Evolutionary conservation across 2,113 vertebrate genomes (phyloP).

Genomic region (Vicugna pacos): DNA sequence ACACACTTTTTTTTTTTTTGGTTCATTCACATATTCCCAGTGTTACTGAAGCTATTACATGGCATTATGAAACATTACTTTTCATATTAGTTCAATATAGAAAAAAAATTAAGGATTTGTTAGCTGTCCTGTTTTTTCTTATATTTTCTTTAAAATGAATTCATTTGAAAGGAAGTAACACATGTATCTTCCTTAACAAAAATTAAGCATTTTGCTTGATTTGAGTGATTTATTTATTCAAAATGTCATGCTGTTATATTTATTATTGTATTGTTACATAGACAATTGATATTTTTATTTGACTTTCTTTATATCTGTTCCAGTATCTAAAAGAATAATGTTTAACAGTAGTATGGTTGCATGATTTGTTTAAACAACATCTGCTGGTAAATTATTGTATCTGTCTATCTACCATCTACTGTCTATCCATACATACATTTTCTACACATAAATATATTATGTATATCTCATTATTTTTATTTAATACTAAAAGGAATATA

Average conservation of each 20-base stretch:
- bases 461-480: background rate
- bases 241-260: background rate
- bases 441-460: background rate
- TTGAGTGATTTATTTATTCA: background rate
- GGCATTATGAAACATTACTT: background rate
- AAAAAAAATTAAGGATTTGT: background rate
- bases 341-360: background rate
- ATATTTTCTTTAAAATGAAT: background rate
- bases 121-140: background rate
- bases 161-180: background rate
- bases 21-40: background rate
- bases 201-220: background rate
- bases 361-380: background rate
- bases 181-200: background rate
- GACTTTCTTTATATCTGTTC: background rate
- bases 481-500: background rate
- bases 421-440: background rate
- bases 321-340: background rate
- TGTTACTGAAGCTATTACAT: background rate
- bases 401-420: background rate
- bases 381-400: background rate
- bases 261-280: background rate
- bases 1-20: background rate
- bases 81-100: background rate
- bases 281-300: background rate